These are phyloP conservation scores for Aspidoscelis tigris DNA, from an alignment of 2,113 vertebrate species.

Conservation along the genomic window DNA sequence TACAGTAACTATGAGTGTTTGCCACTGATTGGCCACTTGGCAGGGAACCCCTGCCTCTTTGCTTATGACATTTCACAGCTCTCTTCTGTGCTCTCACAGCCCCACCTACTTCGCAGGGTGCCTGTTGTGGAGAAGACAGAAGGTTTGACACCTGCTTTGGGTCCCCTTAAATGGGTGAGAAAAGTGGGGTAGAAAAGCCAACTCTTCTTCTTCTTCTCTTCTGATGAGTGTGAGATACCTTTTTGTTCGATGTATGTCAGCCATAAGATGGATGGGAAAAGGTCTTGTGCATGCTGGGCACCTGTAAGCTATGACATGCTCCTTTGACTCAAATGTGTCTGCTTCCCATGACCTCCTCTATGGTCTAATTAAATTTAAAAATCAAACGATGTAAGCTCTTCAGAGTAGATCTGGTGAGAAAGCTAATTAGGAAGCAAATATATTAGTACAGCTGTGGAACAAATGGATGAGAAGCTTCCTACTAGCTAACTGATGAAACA, in stretches of 20 bases:
- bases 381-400: neutral
- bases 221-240: neutral
- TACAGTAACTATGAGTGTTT: no score
- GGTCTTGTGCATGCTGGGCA: neutral
- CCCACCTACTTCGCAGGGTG: no score
- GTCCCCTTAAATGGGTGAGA: no score
- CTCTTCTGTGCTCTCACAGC: no score
- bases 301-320: neutral
- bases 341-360: neutral
- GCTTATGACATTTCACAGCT: no score
- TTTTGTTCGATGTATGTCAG: neutral
- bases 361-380: neutral
- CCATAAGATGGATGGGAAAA: neutral
- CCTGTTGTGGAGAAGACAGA: no score
- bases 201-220: neutral
- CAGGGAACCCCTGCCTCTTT: no score
- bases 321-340: neutral
- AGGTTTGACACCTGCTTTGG: no score
- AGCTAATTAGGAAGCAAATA: neutral
- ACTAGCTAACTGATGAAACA: neutral
- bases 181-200: no score
- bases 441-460: neutral
- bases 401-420: neutral
- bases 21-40: no score
- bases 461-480: neutral